Conservation (phyloP, 2,888 invertebrate genomes). For the Brenthis hecate region DNA sequence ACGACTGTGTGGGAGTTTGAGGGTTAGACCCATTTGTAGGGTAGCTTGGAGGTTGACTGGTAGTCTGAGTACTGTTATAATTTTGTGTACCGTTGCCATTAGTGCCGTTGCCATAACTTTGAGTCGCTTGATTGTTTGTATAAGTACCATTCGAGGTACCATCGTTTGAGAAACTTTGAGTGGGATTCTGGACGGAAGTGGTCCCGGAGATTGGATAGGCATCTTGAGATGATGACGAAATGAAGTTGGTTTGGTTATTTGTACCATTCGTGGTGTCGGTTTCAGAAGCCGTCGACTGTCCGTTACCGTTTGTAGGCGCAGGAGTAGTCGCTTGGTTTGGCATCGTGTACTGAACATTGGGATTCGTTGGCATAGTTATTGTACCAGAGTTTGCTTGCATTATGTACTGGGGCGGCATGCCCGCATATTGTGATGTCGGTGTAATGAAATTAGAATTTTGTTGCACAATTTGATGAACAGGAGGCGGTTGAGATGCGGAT, state of each 20-base stretch:
- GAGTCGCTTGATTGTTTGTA: conserved; percentile 55
- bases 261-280: conserved; percentile 58
- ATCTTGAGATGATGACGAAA: conserved; percentile 74
- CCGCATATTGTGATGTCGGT: conserved; percentile 67
- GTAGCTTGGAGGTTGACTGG: conserved; percentile 63
- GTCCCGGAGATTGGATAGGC: conserved; percentile 55
- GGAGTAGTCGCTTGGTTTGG: conserved; percentile 54
- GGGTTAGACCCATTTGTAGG: conserved; percentile 60
- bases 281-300: conserved; percentile 56
- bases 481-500: conserved; percentile 59
- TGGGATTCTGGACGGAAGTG: conserved; percentile 50
- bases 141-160: conserved; percentile 57
- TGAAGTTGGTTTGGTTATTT: conserved; percentile 67
- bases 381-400: conserved; percentile 64
- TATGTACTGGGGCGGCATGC: conserved; percentile 69
- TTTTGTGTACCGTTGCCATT: conserved; percentile 57
- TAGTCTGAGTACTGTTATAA: conserved; percentile 56
- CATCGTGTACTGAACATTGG: conserved; percentile 65
- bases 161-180: conserved; percentile 58
- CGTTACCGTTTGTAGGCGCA: conserved; percentile 59
- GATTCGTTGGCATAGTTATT: conserved; percentile 61
- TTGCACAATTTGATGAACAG: conserved; percentile 65
- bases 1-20: conserved; percentile 55
- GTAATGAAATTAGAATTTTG: conserved; percentile 64
- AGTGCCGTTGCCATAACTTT: conserved; percentile 56